phyloP scores from a whole-genome alignment of 92 coral and sea anemone species.

The Isaurus tuberculatus region DNA sequence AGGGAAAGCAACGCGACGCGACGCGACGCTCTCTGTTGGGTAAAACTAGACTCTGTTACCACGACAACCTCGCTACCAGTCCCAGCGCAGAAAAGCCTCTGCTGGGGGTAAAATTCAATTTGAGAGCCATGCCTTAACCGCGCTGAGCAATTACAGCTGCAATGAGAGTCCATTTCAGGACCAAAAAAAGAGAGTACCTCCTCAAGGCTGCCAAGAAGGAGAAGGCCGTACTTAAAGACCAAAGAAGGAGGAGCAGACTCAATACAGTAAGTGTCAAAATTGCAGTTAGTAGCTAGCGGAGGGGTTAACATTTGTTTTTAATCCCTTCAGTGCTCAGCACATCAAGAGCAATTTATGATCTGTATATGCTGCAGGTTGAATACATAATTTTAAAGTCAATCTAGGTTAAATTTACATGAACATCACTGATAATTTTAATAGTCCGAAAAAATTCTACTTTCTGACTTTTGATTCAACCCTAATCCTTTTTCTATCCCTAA shows the following conservation, averaged over 20 bases:
- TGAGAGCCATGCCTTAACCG: constrained; percentile 54
- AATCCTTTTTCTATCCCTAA: no score
- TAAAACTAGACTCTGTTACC: constrained; percentile 30
- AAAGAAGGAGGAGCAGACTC: constrained; percentile 20
- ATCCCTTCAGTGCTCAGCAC: no score
- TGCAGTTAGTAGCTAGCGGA: no score
- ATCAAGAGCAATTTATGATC: no score
- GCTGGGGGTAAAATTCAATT: constrained; percentile 50
- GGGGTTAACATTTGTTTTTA: no score
- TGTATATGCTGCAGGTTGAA: no score
- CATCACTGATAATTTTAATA: no score
- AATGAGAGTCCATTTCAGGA: constrained; percentile 35
- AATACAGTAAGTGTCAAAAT: neutral
- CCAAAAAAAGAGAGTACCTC: constrained; percentile 17
- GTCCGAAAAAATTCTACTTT: no score
- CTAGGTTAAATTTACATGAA: no score
- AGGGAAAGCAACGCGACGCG: neutral
- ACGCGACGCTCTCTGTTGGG: constrained; percentile 30
- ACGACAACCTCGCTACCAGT: constrained; percentile 50
- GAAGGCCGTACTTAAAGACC: neutral
- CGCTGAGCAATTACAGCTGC: constrained; percentile 50
- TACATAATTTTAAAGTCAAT: no score
- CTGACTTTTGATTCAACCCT: no score
- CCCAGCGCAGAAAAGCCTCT: constrained; percentile 24
- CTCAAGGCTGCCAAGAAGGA: constrained; percentile 14